phyloP scores from a whole-genome alignment of 2,113 vertebrate species.

The Neodontobutis hainanensis region DNA sequence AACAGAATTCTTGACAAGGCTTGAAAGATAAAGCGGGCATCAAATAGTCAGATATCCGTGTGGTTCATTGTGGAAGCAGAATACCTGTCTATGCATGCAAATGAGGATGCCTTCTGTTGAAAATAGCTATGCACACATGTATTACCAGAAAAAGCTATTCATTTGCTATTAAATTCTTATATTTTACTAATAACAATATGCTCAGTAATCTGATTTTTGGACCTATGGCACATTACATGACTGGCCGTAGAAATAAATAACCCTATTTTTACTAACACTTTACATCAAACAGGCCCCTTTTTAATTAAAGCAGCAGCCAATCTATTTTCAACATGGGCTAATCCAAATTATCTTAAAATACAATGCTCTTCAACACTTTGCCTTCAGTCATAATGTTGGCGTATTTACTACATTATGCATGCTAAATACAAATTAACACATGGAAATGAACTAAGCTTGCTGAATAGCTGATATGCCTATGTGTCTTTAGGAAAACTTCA shows the following conservation, averaged over 20 bases:
- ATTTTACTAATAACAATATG: too few relatives aligned
- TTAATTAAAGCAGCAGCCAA: conserved; percentile 36
- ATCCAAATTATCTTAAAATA: conserved; percentile 50
- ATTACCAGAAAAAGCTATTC: too few relatives aligned
- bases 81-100: conserved; percentile 35
- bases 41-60: conserved; percentile 38
- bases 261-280: conserved; percentile 6
- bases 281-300: conserved; percentile 16
- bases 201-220: not conserved
- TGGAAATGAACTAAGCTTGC: conserved; percentile 28
- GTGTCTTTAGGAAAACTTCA: conserved; percentile 41
- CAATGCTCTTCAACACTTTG: conserved; percentile 26
- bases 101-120: conserved; percentile 9
- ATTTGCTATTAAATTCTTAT: too few relatives aligned
- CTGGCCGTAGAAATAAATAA: not conserved
- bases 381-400: conserved; percentile 40
- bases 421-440: conserved; percentile 42
- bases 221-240: not conserved
- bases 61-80: conserved; percentile 29
- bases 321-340: conserved; percentile 46
- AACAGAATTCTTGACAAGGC: conserved; percentile 35
- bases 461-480: conserved; percentile 38
- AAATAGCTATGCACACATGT: not conserved
- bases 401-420: conserved; percentile 44
- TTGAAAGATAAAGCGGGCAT: conserved; percentile 44